A percentile compares a stretch with the other conserved stretches of the same genome.
Evolutionary conservation across 2,113 vertebrate genomes (phyloP).

Genomic region (Gnathonemus echidnorhynchus): DNA sequence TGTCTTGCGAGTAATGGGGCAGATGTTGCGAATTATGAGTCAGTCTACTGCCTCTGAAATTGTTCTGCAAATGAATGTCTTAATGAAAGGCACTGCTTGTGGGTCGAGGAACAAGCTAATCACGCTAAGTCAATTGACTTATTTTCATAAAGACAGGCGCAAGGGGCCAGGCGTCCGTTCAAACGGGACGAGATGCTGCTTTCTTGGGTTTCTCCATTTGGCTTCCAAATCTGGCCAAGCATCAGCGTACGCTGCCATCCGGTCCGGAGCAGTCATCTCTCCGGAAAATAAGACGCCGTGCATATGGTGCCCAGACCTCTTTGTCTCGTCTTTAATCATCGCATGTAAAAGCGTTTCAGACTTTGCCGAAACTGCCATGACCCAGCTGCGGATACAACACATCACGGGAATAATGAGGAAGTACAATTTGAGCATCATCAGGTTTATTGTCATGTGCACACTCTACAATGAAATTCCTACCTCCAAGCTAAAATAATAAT

Average conservation of each 20-base stretch:
- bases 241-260: conserved; percentile 19
- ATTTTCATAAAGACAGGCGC: conserved; percentile 28
- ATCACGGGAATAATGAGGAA: not conserved
- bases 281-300: not conserved
- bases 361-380: not conserved
- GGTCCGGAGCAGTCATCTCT: not conserved
- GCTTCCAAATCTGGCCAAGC: conserved; percentile 19
- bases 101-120: conserved; percentile 60
- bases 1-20: conserved; percentile 49
- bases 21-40: conserved; percentile 60
- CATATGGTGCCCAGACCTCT: not conserved
- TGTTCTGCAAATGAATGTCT: conserved; percentile 56
- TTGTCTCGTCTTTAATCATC: not conserved
- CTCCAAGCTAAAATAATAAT: not conserved
- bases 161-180: conserved; percentile 40
- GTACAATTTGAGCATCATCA: not conserved
- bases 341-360: not conserved
- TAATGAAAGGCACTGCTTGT: conserved; percentile 57
- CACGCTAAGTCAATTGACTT: conserved; percentile 55
- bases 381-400: not conserved
- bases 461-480: not conserved
- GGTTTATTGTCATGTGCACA: not conserved
- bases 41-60: conserved; percentile 61
- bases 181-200: conserved; percentile 39
- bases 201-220: conserved; percentile 51